phyloP scores from a whole-genome alignment of 2,113 vertebrate species.

The Chamaea fasciata region DNA sequence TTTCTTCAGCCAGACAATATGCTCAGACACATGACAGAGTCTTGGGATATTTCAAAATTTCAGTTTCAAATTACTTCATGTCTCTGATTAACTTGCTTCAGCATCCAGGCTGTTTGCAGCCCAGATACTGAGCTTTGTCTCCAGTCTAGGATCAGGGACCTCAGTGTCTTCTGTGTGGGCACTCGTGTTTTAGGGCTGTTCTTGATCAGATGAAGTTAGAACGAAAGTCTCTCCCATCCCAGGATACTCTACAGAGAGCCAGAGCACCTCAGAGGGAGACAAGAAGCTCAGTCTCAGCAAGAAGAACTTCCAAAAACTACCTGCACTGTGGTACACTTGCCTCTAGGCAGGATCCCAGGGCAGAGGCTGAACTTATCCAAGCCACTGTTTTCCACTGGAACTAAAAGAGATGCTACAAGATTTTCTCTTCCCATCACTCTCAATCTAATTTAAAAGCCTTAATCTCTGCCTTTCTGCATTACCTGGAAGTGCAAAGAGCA shows the following conservation, averaged over 20 bases:
- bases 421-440: background rate
- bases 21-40: background rate
- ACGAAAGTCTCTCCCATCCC: background rate
- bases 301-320: background rate
- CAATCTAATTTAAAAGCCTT: background rate
- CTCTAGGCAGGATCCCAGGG: background rate
- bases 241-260: background rate
- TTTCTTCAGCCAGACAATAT: background rate
- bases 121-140: background rate
- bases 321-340: background rate
- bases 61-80: background rate
- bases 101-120: background rate
- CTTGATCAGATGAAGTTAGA: background rate
- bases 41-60: background rate
- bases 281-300: background rate
- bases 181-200: background rate
- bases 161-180: background rate
- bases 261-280: background rate
- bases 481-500: background rate
- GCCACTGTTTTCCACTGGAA: background rate
- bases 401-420: background rate
- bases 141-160: background rate
- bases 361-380: background rate
- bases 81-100: background rate
- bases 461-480: background rate